Percentiles rank a stretch among this genome's conserved stretches.
These are phyloP conservation scores for Pollachius pollachius DNA, from an alignment of 2,113 vertebrate species.

Conservation along the genomic window DNA sequence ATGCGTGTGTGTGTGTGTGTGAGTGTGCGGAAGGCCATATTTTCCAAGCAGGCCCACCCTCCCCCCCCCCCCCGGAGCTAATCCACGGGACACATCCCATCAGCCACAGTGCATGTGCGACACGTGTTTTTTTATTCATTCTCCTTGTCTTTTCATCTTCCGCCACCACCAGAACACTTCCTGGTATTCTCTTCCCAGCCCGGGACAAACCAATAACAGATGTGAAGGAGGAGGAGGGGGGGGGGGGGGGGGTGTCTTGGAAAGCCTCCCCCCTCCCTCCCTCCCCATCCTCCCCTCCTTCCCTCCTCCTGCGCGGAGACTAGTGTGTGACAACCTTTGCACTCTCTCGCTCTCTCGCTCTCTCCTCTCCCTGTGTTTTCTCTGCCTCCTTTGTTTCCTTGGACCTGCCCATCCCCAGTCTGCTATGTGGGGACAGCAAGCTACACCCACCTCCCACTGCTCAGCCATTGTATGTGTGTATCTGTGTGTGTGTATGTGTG, in stretches of 20 bases:
- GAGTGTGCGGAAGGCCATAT: slow-evolving; percentile 7
- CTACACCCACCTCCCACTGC: slow-evolving; percentile 56
- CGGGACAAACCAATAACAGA: slow-evolving; percentile 98
- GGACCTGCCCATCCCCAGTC: slow-evolving; percentile 59
- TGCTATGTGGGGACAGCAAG: slow-evolving; percentile 57
- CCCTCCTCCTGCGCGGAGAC: slow-evolving; percentile 58
- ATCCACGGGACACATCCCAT: slow-evolving; percentile 84
- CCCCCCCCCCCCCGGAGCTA: slow-evolving; percentile 40
- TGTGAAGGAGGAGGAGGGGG: slow-evolving; percentile 79
- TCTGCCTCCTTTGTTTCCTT: slow-evolving; percentile 33
- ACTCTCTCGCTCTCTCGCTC: slow-evolving; percentile 41
- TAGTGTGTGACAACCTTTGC: slow-evolving; percentile 86
- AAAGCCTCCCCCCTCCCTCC: slow-evolving; percentile 74
- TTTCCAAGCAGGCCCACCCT: slow-evolving; percentile 53
- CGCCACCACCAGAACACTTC: slow-evolving; percentile 90
- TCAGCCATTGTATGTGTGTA: slow-evolving; percentile 22
- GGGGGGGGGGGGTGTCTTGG: slow-evolving; percentile 50
- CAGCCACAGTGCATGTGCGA: slow-evolving; percentile 78
- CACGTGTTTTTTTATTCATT: slow-evolving; percentile 87
- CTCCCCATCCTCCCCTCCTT: slow-evolving; percentile 71
- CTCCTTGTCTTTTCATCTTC: slow-evolving; percentile 94
- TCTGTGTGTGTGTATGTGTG: slow-evolving; percentile 9
- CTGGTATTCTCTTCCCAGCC: slow-evolving; percentile 94
- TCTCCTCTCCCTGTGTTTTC: slow-evolving; percentile 16
- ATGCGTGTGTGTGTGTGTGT: slow-evolving; percentile 16